A percentile compares a stretch with the other conserved stretches of the same genome.
Conservation (phyloP, 2,113 vertebrate species). For the Mobula hypostoma region DNA sequence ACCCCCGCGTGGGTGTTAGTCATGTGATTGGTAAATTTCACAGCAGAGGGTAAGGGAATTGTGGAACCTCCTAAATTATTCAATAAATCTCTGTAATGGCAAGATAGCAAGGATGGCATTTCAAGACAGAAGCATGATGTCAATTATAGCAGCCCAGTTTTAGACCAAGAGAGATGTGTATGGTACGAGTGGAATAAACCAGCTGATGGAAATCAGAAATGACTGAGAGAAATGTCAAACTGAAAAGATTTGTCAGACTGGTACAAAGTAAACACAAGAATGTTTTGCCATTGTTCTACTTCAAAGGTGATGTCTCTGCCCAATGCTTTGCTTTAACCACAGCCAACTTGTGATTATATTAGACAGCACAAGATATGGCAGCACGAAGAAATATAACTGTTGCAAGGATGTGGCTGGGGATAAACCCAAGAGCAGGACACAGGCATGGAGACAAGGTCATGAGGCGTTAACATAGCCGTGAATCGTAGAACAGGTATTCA, state of each 20-base stretch:
- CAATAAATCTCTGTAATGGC: conserved; percentile 24
- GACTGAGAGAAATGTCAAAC: conserved; percentile 22
- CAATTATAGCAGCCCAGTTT: conserved; percentile 10
- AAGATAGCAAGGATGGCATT: background rate
- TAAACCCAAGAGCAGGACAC: no score
- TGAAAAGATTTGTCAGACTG: conserved; percentile 5
- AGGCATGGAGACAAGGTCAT: no score
- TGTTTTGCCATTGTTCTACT: background rate
- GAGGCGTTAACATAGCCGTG: no score
- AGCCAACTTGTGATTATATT: background rate
- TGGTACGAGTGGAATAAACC: background rate
- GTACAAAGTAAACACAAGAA: background rate
- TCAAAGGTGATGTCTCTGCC: background rate
- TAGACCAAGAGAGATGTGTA: background rate
- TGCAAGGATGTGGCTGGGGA: no score
- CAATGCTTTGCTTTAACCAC: background rate
- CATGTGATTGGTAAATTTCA: background rate
- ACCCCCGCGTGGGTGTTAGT: background rate
- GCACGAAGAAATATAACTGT: background rate
- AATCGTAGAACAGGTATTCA: no score
- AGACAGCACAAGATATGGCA: background rate
- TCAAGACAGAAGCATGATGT: conserved; percentile 21
- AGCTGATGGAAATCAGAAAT: conserved; percentile 11
- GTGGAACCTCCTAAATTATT: conserved; percentile 2
- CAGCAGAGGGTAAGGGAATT: background rate